Evolutionary conservation across 2,797 vertebrate genomes (phyloP).

Genomic region (Dryobates pubescens): DNA sequence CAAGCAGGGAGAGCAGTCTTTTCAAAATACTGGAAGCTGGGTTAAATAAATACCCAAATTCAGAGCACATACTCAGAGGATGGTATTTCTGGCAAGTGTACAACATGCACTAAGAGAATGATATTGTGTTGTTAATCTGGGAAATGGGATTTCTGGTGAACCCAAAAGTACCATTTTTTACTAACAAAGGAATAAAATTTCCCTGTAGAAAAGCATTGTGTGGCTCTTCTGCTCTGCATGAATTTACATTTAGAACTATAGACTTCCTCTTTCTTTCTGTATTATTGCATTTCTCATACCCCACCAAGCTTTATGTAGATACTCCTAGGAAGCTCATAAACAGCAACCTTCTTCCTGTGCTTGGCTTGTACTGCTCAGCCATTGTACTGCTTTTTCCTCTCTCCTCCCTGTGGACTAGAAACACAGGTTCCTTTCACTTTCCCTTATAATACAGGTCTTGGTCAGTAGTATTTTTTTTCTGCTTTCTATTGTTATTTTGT

Average conservation of each 20-base stretch:
- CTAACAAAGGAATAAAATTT: background rate
- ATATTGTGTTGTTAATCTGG: rapidly evolving
- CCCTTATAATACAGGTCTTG: background rate
- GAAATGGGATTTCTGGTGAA: conserved; percentile 11
- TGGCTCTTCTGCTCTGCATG: background rate
- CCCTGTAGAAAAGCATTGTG: background rate
- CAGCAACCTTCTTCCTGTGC: conserved; percentile 14
- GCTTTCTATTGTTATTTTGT: background rate
- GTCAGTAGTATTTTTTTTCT: background rate
- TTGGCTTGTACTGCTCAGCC: background rate
- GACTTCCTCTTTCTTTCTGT: background rate
- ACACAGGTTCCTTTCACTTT: conserved; percentile 50
- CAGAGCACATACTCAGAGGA: background rate
- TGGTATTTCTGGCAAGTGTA: background rate
- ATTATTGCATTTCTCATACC: background rate
- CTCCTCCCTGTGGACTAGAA: background rate
- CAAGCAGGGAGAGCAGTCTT: background rate
- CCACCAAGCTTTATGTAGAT: background rate
- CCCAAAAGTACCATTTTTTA: background rate
- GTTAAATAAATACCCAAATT: conserved; percentile 28
- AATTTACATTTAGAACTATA: background rate
- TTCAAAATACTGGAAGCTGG: background rate
- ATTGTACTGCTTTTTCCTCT: conserved; percentile 45
- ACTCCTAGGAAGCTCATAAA: conserved; percentile 42
- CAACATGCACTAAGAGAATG: background rate